phyloP scores from a whole-genome alignment of 2,888 invertebrate species.

The Flexamia atlantica region DNA sequence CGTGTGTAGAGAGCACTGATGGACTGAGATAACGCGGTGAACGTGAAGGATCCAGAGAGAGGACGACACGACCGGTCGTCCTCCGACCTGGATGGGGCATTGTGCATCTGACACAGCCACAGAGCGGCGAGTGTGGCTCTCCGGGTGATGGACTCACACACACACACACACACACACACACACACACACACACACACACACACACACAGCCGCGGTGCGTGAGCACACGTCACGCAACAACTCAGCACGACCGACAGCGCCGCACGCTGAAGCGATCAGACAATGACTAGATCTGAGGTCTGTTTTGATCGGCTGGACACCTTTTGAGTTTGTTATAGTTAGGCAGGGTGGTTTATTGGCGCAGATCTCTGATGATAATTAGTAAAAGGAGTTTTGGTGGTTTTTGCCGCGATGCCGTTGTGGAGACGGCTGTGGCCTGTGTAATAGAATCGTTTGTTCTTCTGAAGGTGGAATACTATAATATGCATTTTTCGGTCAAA shows the following conservation, averaged over 20 bases:
- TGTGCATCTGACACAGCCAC: background rate
- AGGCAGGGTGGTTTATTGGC: too few species aligned
- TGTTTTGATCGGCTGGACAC: background rate
- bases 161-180: too few species aligned
- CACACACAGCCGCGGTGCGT: background rate
- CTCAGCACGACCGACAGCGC: background rate
- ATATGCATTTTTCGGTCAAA: too few species aligned
- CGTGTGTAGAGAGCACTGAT: background rate
- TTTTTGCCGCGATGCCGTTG: too few species aligned
- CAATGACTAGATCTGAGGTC: background rate
- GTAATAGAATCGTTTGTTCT: too few species aligned
- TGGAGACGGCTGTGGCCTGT: too few species aligned
- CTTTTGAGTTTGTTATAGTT: background rate
- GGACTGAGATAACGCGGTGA: background rate
- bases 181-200: background rate
- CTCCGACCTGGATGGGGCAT: background rate
- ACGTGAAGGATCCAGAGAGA: background rate
- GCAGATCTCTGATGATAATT: too few species aligned
- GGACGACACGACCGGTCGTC: background rate
- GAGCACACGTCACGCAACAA: background rate
- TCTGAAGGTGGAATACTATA: too few species aligned
- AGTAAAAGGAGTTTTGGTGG: too few species aligned
- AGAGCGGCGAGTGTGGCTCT: too few species aligned
- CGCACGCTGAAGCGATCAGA: background rate
- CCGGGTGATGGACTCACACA: background rate